phyloP scores from a whole-genome alignment of 2,888 invertebrate genomes.

The Marronus borbonicus region DNA sequence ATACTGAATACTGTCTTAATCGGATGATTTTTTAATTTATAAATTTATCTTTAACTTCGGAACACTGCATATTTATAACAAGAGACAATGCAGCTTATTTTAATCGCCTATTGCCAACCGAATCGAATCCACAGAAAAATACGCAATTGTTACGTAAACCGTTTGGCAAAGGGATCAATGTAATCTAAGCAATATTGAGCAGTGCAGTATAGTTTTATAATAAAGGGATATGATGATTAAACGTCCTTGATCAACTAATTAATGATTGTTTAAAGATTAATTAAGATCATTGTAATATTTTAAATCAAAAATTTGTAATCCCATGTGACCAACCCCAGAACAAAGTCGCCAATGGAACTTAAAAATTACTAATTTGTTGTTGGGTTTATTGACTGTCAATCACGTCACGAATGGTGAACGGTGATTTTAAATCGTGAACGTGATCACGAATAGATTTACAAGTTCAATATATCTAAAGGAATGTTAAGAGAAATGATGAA shows the following conservation, averaged over 20 bases:
- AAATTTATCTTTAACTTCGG: conserved; percentile 1
- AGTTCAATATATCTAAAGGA: too few relatives aligned
- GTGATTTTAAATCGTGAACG: too few relatives aligned
- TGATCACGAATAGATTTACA: too few relatives aligned
- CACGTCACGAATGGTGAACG: too few relatives aligned
- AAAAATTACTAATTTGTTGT: too few relatives aligned
- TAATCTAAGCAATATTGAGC: not conserved
- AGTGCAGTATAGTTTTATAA: not conserved
- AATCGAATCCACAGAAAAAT: not conserved
- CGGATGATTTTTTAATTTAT: not conserved
- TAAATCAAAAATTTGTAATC: too few relatives aligned
- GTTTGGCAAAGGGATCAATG: not conserved
- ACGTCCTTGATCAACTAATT: too few relatives aligned
- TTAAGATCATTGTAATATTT: too few relatives aligned
- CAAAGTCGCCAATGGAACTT: not conserved
- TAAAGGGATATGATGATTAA: too few relatives aligned
- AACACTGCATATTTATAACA: conserved; percentile 15
- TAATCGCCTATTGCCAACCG: conserved; percentile 32
- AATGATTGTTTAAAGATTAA: too few relatives aligned
- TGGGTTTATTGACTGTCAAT: too few relatives aligned
- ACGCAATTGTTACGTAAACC: conserved; percentile 11
- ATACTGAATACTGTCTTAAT: conserved; percentile 17
- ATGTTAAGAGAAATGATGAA: too few relatives aligned
- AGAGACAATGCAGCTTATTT: not conserved
- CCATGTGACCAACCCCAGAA: not conserved